A percentile compares a stretch with the other conserved stretches of the same genome.
Evolutionary conservation across 2,113 vertebrate species (phyloP).

Genomic region (Stomatorhinus ivindoensis): DNA sequence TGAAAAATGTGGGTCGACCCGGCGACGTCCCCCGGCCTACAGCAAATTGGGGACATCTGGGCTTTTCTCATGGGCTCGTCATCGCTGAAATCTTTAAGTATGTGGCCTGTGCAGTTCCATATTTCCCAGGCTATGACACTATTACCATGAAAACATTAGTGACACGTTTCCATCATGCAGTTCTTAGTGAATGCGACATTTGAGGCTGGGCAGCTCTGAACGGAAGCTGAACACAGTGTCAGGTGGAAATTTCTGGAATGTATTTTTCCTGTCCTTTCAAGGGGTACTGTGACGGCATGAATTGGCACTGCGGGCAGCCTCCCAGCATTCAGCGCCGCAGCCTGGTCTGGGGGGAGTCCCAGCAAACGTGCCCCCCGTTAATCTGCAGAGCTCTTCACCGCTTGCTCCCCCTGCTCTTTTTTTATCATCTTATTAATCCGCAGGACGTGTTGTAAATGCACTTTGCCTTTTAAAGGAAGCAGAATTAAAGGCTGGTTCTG

Average conservation of each 20-base stretch:
- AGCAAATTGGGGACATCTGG: not conserved
- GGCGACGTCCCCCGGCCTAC: not conserved
- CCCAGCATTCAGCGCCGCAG: not conserved
- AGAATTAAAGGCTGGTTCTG: not conserved
- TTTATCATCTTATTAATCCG: not conserved
- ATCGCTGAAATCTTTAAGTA: not conserved
- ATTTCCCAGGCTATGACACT: not conserved
- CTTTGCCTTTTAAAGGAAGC: not conserved
- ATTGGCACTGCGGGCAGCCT: not conserved
- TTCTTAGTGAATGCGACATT: not conserved
- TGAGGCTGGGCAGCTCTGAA: not conserved
- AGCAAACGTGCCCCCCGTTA: not conserved
- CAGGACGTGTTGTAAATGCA: conserved; percentile 4
- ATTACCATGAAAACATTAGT: not conserved
- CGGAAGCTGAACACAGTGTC: not conserved
- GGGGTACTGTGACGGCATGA: not conserved
- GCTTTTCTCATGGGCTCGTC: not conserved
- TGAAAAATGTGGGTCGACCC: not conserved
- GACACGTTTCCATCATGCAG: not conserved
- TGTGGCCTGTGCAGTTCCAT: not conserved
- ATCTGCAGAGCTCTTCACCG: not conserved
- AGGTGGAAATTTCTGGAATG: not conserved
- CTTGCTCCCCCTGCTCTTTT: not conserved
- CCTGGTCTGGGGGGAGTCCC: not conserved
- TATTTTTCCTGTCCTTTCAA: not conserved